Base-by-base conservation (phyloP, 2,113 vertebrate genomes). In the Spea bombifrons region DNA sequence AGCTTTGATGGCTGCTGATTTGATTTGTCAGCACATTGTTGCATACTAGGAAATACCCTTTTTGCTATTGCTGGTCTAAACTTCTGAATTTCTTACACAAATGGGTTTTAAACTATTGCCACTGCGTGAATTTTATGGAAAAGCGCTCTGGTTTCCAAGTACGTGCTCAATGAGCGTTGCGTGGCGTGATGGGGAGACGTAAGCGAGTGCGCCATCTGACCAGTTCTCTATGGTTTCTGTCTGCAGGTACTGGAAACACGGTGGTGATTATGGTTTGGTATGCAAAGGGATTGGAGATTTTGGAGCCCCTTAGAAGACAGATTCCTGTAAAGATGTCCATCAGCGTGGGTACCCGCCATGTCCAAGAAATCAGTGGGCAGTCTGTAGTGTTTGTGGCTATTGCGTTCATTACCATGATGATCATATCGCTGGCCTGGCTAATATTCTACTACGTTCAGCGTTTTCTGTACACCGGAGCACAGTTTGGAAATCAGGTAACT, bases 371-470 rank as follows among this genome's bases (percentile, higher is more conserved):
- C 46, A 92, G 85, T 5, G 87, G 90, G 10, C 93, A 93, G 71
- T 93, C 92, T 0, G 91, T 93, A 78, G 90, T 92, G 75, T 93
- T 93, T 81, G 91, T 93, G 65, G 90, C 91, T 78, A 92, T 93
- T 0, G 91, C 92, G 44, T 92, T 94, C 81, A 92, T 94, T 86
- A 91, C 90, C 64, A 92, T 94, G 91, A 93, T 93, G 92, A 90
- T 94, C 49, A 92, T 93, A 74, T 94, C 91, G 0, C 84, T 93
- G 0, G 91, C 91, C 10, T 94, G 92, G 90, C 88, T 94, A 6
- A 90, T 94, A 82, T 92, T 93, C 85, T 94, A 92, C 85, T 93
- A 93, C 9, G 90, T 92, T 78, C 92, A 93, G n/a, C 90, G 91
- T 71, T 94, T 93, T 83, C 87, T 93, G 1, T 91, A 92, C 16